phyloP scores from a whole-genome alignment of 2,888 invertebrate species.

The Campopleginae sp. region DNA sequence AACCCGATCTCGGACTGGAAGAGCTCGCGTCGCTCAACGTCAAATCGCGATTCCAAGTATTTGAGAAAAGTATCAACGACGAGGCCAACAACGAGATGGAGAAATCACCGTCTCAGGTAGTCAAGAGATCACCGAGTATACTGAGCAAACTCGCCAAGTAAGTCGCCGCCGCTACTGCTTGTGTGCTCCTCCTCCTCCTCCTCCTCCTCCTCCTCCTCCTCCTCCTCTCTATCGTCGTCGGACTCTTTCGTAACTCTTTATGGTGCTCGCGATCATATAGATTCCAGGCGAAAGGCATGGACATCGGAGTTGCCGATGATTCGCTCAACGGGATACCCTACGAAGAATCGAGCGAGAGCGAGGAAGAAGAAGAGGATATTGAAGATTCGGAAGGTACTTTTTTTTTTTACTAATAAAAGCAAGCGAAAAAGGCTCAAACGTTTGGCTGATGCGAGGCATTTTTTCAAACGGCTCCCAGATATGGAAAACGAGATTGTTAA shows the following conservation, averaged over 20 bases:
- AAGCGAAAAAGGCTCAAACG: too few relatives aligned
- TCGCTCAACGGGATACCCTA: conserved; percentile 90
- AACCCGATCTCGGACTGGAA: conserved; percentile 93
- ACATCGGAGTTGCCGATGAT: conserved; percentile 91
- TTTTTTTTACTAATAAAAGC: too few relatives aligned
- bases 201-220: too few relatives aligned
- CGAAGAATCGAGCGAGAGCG: conserved; percentile 89
- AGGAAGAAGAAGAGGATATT: conserved; percentile 86
- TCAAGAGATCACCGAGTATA: conserved; percentile 90
- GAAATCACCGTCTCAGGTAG: conserved; percentile 85
- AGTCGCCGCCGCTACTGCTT: too few relatives aligned
- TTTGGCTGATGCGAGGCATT: too few relatives aligned
- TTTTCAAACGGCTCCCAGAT: conserved; percentile 82
- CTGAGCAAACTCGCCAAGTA: conserved; percentile 92
- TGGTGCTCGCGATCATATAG: too few relatives aligned
- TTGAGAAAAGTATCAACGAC: conserved; percentile 87
- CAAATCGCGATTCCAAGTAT: conserved; percentile 93
- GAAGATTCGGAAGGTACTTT: conserved; percentile 80
- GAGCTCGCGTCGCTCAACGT: conserved; percentile 93
- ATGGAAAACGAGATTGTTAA: conserved; percentile 88
- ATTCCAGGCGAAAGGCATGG: conserved; percentile 93
- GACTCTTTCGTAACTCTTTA: too few relatives aligned
- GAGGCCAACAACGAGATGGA: conserved; percentile 84
- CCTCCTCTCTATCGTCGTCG: too few relatives aligned
- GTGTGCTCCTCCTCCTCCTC: too few relatives aligned